phyloP scores from a whole-genome alignment of 1,140 invertebrate species.

The Ceratoteleas bidentatus region DNA sequence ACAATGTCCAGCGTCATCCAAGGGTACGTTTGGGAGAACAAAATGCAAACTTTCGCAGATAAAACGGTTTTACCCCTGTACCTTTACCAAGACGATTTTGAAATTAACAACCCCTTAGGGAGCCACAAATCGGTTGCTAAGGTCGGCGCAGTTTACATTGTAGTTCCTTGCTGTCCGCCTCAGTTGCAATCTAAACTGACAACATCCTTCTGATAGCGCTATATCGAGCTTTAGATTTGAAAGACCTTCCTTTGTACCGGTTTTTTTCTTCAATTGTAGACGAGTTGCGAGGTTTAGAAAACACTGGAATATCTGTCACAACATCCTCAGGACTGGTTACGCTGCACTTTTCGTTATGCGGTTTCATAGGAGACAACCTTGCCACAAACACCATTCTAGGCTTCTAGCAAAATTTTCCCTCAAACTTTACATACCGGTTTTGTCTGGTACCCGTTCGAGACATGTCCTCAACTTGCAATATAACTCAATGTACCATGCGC shows the following conservation, averaged over 20 bases:
- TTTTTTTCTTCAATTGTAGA: not conserved
- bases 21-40: not conserved
- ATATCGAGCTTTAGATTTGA: not conserved
- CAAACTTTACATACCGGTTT: not conserved
- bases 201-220: not conserved
- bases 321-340: not conserved
- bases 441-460: not conserved
- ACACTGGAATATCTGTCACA: too few relatives aligned
- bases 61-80: not conserved
- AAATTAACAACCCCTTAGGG: not conserved
- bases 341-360: not conserved
- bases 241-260: not conserved
- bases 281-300: not conserved
- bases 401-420: not conserved
- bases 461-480: not conserved
- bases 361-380: not conserved
- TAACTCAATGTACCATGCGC: not conserved
- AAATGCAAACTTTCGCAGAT: not conserved
- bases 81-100: conserved; percentile 1
- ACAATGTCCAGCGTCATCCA: not conserved
- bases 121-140: not conserved
- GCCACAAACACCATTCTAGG: not conserved
- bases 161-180: not conserved
- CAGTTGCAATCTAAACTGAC: not conserved
- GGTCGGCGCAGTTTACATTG: not conserved